Evolutionary conservation across 2,113 vertebrate species (phyloP), one percentile per base, ranked within the genome.

Genomic region (Passer domesticus): DNA sequence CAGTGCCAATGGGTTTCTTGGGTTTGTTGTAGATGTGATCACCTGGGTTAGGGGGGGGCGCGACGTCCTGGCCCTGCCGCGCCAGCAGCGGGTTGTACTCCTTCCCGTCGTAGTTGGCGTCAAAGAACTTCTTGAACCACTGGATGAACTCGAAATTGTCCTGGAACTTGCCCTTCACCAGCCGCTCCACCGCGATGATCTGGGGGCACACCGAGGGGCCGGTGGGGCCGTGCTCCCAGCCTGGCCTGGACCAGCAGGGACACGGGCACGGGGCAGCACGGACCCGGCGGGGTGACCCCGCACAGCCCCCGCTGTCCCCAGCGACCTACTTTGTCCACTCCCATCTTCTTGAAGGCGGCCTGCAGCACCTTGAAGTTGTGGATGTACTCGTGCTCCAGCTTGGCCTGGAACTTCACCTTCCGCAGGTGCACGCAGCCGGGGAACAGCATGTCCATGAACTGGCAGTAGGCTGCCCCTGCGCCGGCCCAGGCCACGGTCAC

Each of bases 91-190:
- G 99, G 98, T 99, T 99, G 63, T 99, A 99, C 89, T 99, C 99
- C 98, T 99, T 99, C 92, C 99, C 99, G 25, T 99, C 99, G 31
- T 99, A 99, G 98, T 99, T 99, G 97, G 99, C 99, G 31, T 99
- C 99, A 39, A 99, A 99, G 97, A 99, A 99, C 96, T 99, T 99
- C 98, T 99, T 99, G 95, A 99, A 99, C 99, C 99, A 99, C 96
- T 99, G 99, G 96, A 99, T 99, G 83, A 99, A 99, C 96, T 99
- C 99, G 96, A 99, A 99, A 97, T 99, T 99, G 98, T 99, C 99
- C 97, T 99, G 99, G 98, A 99, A 99, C 96, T 99, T 99, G 91
- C 99, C 99, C 97, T 99, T 99, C 92, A 99, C 99, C 76, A 99
- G 98, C 97, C 98, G 98, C 97, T 99, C 99, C 96, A 99, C 99